Percentiles rank a stretch among this genome's conserved stretches.
Conservation (phyloP, 2,797 vertebrate species). For the Pseudocheirus occidentalis region DNA sequence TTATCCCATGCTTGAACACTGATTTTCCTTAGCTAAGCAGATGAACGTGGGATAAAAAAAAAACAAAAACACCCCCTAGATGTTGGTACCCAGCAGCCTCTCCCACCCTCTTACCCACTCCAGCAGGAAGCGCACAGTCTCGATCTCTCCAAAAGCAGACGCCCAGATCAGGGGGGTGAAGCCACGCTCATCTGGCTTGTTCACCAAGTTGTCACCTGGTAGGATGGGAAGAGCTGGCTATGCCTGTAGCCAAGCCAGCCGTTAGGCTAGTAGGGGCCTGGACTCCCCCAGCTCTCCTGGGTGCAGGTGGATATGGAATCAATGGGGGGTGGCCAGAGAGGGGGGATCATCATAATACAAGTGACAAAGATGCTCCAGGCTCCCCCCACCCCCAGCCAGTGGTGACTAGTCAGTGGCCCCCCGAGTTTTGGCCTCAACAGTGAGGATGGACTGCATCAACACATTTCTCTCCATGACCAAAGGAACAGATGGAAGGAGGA, state of each 20-base stretch:
- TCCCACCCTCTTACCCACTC: conserved; percentile 87
- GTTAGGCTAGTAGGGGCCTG: background rate
- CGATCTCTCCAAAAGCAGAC: conserved; percentile 95
- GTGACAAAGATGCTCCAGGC: background rate
- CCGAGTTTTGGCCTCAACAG: background rate
- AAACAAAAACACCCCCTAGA: background rate
- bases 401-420: background rate
- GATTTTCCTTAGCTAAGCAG: background rate
- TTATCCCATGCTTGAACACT: background rate
- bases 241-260: background rate
- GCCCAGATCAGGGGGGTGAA: conserved; percentile 99
- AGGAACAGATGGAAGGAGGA: background rate
- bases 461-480: background rate
- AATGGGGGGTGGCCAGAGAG: background rate
- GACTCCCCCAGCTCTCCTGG: conserved; percentile 14
- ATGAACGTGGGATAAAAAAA: background rate
- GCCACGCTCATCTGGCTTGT: conserved; percentile 92
- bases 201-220: conserved; percentile 90
- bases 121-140: conserved; percentile 91
- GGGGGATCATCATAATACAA: background rate
- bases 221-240: background rate
- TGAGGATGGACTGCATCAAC: background rate
- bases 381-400: too few species aligned
- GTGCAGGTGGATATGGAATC: background rate
- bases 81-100: background rate